Percentiles rank a stretch among this genome's conserved stretches.
Evolutionary conservation across 2,113 vertebrate genomes (phyloP).

Genomic region (Riparia riparia): DNA sequence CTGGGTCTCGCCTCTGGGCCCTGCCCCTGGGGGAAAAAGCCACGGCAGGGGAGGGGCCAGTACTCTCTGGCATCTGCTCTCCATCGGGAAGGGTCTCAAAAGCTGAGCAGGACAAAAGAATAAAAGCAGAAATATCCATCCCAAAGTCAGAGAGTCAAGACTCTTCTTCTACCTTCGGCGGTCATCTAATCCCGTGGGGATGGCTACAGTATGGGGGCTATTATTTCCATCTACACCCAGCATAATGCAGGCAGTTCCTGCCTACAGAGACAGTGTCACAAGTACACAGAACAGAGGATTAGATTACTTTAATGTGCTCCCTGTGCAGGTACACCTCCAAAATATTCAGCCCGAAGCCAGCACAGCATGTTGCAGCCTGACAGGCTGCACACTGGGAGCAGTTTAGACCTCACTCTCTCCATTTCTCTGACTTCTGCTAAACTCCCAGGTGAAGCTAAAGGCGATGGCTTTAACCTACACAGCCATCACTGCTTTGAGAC

Average conservation of each 20-base stretch:
- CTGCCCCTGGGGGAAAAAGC: no score
- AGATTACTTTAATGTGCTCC: neutral
- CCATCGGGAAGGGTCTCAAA: no score
- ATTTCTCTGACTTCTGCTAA: neutral
- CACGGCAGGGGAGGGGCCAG: no score
- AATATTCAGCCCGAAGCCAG: neutral
- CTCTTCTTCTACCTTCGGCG: no score
- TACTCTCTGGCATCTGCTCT: no score
- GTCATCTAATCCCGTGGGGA: no score
- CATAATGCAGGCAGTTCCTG: neutral
- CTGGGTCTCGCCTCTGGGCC: no score
- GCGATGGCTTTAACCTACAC: constrained; percentile 8
- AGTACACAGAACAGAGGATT: neutral
- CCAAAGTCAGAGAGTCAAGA: no score
- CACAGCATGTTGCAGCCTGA: neutral
- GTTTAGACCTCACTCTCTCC: neutral
- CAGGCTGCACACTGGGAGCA: neutral
- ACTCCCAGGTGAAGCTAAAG: constrained; percentile 14
- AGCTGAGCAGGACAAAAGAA: no score
- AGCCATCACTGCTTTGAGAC: neutral
- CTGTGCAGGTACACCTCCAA: neutral
- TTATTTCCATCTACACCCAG: neutral
- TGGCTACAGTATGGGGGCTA: neutral
- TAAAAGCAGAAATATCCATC: no score
- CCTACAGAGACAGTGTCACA: neutral